Evolutionary conservation across 2,888 invertebrate species (phyloP).

Genomic region (Gari tellinella): DNA sequence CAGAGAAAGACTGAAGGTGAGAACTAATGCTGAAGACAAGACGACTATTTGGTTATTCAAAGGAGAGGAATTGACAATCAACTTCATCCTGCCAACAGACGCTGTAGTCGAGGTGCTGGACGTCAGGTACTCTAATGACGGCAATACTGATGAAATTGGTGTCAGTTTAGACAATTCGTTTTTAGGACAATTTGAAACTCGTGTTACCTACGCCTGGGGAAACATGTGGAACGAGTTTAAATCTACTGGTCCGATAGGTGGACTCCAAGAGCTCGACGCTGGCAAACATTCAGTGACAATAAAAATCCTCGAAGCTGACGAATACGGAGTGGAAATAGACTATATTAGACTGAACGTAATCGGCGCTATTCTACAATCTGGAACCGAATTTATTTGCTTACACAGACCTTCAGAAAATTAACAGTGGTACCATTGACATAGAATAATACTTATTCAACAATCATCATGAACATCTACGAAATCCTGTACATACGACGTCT

Average conservation of each 20-base stretch:
- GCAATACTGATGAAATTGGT: slow-evolving; percentile 42
- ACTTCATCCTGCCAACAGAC: slow-evolving; percentile 36
- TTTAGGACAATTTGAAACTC: slow-evolving; percentile 50
- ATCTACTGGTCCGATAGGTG: slow-evolving; percentile 54
- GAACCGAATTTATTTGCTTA: too few relatives aligned
- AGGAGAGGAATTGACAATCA: slow-evolving; percentile 51
- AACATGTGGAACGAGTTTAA: slow-evolving; percentile 55
- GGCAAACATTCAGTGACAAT: slow-evolving; percentile 49
- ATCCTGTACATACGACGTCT: too few relatives aligned
- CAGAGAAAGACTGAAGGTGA: slow-evolving; percentile 38
- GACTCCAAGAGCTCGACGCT: slow-evolving; percentile 12
- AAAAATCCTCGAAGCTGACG: slow-evolving; percentile 42
- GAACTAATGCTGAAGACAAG: slow-evolving; percentile 51
- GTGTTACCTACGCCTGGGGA: slow-evolving; percentile 41
- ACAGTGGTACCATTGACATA: too few relatives aligned
- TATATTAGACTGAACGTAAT: slow-evolving; percentile 58
- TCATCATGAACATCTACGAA: too few relatives aligned
- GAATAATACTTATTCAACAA: too few relatives aligned
- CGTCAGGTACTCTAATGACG: slow-evolving; percentile 62
- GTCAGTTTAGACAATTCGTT: slow-evolving; percentile 38
- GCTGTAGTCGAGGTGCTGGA: slow-evolving; percentile 46
- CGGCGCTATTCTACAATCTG: slow-evolving; percentile 21
- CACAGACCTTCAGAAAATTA: too few relatives aligned
- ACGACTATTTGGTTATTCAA: slow-evolving; percentile 59
- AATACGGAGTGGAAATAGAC: slow-evolving; percentile 62